Evolutionary conservation across 1,140 invertebrate species (phyloP), one percentile per base, ranked within the genome.

Genomic region (Drosophila ogumai): DNA sequence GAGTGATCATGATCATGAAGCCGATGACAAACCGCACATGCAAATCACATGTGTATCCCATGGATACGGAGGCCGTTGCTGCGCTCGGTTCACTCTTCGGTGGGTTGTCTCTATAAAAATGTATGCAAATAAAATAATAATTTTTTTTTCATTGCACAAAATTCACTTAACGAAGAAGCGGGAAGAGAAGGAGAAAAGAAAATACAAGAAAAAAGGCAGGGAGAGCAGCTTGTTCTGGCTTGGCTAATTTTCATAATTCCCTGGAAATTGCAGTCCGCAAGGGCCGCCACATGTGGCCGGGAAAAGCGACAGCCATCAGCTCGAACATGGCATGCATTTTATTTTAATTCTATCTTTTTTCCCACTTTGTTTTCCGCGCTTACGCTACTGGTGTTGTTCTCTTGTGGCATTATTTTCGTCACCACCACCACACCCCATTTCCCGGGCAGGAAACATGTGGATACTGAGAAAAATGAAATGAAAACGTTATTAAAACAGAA

Each of bases 41-140:
- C 84, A 88, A 88, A 84, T 88, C 84, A 88, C 84, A 88, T 88
- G 84, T 64, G 71, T 64, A 59, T 86, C 57, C 65, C 56, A 86
- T 86, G 74, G 67, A 75, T 85, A 78, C 47, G 25, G 25, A 63
- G 57, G 28, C 22, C 25, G 22, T 1, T 6, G 28, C 32, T 10
- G 41, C 7, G 41, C 17, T 34, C 19, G 49, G 31, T 58, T 38
- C 43, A 50, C 63, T 68, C 56, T 57, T 74, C 55, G 73, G 43
- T 71, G 65, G 73, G 57, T 36, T 65, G 72, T 81, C 79, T 79
- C 73, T 75, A 82, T 82, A 86, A 79, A 86, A 82, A 76, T 79
- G 82, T 86, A 86, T 86, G 82, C 84, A 86, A 86, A 86, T 86
- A 86, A 86, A 82, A 86, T 86, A 79, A 87, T 86, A 87, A 76